These are phyloP conservation scores for Chiroxiphia lanceolata DNA, from an alignment of 2,797 vertebrate species.

Conservation along the genomic window DNA sequence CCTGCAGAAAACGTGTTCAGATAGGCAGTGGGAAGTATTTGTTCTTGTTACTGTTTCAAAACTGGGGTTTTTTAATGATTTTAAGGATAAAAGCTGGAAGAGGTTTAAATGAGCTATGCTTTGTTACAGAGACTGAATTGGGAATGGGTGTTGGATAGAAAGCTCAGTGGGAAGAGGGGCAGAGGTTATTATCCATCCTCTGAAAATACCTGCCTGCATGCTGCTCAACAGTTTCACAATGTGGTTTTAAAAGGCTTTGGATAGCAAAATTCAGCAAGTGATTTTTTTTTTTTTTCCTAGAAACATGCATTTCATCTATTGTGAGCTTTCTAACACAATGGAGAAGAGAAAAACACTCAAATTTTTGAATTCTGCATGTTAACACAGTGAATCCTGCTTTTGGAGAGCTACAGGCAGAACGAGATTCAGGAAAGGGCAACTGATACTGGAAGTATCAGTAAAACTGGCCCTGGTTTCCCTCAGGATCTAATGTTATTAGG, in stretches of 20 bases:
- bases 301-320: background rate
- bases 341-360: background rate
- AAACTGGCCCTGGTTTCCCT: background rate
- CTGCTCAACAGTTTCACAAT: background rate
- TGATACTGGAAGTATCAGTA: background rate
- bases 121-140: background rate
- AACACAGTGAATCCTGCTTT: background rate
- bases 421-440: background rate
- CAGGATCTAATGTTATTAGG: background rate
- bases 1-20: background rate
- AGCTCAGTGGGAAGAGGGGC: background rate
- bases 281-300: constrained; percentile 2
- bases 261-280: background rate
- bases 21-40: background rate
- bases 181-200: constrained; percentile 6
- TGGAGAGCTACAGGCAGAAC: background rate
- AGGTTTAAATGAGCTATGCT: background rate
- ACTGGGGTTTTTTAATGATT: background rate
- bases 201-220: background rate
- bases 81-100: background rate
- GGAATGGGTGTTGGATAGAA: background rate
- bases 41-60: background rate
- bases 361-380: background rate
- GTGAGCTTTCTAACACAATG: background rate
- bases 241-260: background rate